phyloP scores from a whole-genome alignment of 1,140 invertebrate genomes.

The Vollenhovia emeryi region DNA sequence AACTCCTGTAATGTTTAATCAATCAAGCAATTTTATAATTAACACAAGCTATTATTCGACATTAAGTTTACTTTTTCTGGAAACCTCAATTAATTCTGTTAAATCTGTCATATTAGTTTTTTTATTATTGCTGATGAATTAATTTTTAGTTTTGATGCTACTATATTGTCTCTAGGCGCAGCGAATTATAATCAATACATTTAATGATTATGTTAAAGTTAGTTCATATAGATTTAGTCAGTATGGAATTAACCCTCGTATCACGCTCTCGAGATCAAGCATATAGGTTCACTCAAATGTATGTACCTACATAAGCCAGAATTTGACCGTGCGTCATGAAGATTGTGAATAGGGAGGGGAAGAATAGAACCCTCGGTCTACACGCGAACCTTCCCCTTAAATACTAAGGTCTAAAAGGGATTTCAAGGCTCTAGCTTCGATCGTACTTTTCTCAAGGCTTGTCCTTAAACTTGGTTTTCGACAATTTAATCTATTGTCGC shows the following conservation, averaged over 20 bases:
- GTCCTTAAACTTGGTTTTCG: conserved; percentile 9
- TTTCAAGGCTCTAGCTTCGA: conserved; percentile 65
- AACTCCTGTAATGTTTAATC: background rate
- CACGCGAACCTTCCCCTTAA: conserved; percentile 55
- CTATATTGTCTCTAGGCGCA: background rate
- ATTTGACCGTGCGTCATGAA: conserved; percentile 5
- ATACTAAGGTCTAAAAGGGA: conserved; percentile 59
- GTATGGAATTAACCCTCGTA: background rate
- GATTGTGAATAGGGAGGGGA: conserved; percentile 15
- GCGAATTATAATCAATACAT: background rate
- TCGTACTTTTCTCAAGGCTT: conserved; percentile 40
- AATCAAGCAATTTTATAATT: background rate
- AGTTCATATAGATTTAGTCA: background rate
- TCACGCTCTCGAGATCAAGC: conserved; percentile 6
- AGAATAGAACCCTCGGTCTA: conserved; percentile 20
- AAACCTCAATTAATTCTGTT: background rate
- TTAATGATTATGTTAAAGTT: background rate
- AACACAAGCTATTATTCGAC: background rate
- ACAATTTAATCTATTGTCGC: conserved; percentile 9
- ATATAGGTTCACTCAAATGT: background rate
- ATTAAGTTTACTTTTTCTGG: background rate
- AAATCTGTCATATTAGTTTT: background rate
- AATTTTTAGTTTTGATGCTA: background rate
- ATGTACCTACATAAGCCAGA: background rate
- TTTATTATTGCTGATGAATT: background rate